These are phyloP conservation scores for Danionella dracula DNA, from an alignment of 2,797 vertebrate genomes.

Conservation along the genomic window DNA sequence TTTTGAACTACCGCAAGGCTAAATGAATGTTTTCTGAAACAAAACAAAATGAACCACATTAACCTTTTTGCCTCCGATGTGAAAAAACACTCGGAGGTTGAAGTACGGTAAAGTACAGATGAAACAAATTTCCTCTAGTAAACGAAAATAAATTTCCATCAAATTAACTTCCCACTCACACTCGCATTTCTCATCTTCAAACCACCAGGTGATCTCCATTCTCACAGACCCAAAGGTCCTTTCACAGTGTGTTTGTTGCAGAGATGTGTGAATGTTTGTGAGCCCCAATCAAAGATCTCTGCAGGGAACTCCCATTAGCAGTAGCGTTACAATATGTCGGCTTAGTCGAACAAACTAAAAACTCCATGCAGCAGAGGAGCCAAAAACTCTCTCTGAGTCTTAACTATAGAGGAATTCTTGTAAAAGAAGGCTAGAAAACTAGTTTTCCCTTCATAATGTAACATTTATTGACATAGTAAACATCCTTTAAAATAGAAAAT, in stretches of 20 bases:
- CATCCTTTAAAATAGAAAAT: too few species aligned
- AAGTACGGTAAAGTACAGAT: slow-evolving; percentile 22
- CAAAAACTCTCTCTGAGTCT: background rate
- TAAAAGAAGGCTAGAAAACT: too few species aligned
- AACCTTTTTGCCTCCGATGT: slow-evolving; percentile 3
- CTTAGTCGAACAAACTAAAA: background rate
- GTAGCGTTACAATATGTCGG: slow-evolving; percentile 2
- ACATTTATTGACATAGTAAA: too few species aligned
- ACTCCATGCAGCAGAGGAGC: background rate
- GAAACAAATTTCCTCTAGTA: slow-evolving; percentile 29
- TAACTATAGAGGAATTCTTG: too few species aligned
- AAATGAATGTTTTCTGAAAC: slow-evolving; percentile 12
- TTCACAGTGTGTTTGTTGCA: slow-evolving; percentile 7
- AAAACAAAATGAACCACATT: slow-evolving; percentile 16
- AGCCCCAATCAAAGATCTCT: slow-evolving; percentile 16
- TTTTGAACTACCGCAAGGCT: background rate
- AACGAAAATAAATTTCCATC: slow-evolving; percentile 37
- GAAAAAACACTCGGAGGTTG: background rate
- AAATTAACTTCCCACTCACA: slow-evolving; percentile 28
- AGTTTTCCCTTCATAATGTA: too few species aligned
- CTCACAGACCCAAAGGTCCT: slow-evolving; percentile 26
- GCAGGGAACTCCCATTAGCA: slow-evolving; percentile 31
- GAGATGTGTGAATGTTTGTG: background rate
- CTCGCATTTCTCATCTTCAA: slow-evolving; percentile 30
- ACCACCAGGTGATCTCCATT: slow-evolving; percentile 31